Evolutionary conservation across 2,888 invertebrate species (phyloP).

Genomic region (Itoplectis maculator): DNA sequence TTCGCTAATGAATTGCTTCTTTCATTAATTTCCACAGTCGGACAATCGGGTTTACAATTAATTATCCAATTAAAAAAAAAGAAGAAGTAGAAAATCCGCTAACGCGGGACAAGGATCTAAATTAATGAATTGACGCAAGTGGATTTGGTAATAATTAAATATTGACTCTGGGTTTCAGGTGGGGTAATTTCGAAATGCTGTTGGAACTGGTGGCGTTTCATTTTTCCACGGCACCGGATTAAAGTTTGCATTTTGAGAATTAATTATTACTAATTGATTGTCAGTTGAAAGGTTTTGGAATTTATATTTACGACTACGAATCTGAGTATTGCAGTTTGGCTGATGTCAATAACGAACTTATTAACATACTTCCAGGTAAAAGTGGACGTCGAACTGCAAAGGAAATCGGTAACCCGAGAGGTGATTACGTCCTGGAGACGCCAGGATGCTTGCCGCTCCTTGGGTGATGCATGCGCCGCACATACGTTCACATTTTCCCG

Average conservation of each 20-base stretch:
- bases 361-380: conserved; percentile 21
- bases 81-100: no score
- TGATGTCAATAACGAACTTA: conserved; percentile 47
- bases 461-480: conserved; percentile 6
- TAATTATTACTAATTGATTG: no score
- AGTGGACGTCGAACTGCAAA: conserved; percentile 37
- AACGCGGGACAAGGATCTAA: not conserved
- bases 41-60: conserved; percentile 15
- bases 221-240: no score
- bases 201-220: no score
- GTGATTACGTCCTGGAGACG: conserved; percentile 51
- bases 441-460: conserved; percentile 33
- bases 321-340: conserved; percentile 15
- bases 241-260: no score
- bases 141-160: not conserved
- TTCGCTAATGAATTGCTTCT: conserved; percentile 1
- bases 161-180: not conserved
- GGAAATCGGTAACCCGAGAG: conserved; percentile 36
- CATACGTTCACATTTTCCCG: conserved; percentile 22
- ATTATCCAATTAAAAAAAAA: not conserved
- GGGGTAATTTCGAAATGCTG: no score
- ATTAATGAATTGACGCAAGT: not conserved
- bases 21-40: not conserved
- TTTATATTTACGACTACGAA: not conserved
- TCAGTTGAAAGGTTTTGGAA: no score